Conservation (phyloP, 2,888 invertebrate species). For the Eristalis pertinax region DNA sequence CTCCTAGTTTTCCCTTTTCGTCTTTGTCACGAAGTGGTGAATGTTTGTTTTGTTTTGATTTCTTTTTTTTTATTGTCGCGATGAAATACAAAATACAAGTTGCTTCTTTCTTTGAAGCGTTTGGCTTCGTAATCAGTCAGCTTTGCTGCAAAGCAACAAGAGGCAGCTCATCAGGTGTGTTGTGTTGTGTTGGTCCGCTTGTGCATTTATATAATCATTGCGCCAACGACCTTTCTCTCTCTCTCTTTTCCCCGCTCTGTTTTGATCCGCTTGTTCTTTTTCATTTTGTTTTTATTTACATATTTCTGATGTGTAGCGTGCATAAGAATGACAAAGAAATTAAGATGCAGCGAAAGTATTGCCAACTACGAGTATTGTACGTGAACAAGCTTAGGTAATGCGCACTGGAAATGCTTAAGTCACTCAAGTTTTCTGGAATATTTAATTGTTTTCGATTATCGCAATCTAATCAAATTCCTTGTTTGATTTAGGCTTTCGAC, state of each 20-base stretch:
- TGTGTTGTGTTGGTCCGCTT: not conserved
- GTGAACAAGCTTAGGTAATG: not conserved
- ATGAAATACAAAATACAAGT: not conserved
- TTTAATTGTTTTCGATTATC: not conserved
- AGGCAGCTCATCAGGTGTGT: not conserved
- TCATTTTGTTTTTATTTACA: not conserved
- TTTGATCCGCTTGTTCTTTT: not conserved
- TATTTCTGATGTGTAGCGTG: not conserved
- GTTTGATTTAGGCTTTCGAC: not conserved
- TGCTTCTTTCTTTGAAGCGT: not conserved
- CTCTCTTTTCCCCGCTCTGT: not conserved
- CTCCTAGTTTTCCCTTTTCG: not conserved
- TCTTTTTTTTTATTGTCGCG: not conserved
- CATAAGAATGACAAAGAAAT: not conserved
- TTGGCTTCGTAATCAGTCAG: not conserved
- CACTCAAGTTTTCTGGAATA: not conserved
- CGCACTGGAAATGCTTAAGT: not conserved
- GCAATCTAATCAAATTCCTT: slow-evolving; percentile 23
- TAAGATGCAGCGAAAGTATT: not conserved
- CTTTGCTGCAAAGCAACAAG: not conserved
- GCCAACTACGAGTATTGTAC: not conserved
- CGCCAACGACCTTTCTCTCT: not conserved
- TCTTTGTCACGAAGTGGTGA: not conserved
- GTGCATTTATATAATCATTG: not conserved
- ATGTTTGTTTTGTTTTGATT: not conserved